A percentile compares a stretch with the other conserved stretches of the same genome.
These are phyloP conservation scores for Cataglyphis cursor DNA, from an alignment of 2,888 invertebrate genomes.

Conservation along the genomic window DNA sequence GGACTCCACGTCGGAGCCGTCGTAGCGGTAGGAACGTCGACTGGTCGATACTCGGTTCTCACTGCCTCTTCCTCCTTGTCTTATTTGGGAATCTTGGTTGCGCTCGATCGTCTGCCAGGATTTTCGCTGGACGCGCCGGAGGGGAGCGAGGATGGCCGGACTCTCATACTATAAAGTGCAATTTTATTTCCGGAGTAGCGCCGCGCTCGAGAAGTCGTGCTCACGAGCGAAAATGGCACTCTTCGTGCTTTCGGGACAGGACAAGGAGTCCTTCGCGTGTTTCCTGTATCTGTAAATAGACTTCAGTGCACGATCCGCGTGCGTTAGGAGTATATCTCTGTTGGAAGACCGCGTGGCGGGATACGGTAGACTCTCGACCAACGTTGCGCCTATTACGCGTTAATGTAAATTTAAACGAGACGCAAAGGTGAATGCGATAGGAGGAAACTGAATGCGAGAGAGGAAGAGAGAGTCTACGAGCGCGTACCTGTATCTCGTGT, in stretches of 20 bases:
- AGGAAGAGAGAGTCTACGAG: slow-evolving; percentile 41
- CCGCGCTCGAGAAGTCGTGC: slow-evolving; percentile 37
- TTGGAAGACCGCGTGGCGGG: slow-evolving; percentile 24
- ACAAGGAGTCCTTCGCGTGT: slow-evolving; percentile 56
- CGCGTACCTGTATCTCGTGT: slow-evolving; percentile 29
- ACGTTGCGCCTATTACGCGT: slow-evolving; percentile 58
- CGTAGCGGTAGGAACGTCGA: slow-evolving; percentile 81
- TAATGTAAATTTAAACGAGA: slow-evolving; percentile 66
- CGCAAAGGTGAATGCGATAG: slow-evolving; percentile 35
- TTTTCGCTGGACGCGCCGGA: slow-evolving; percentile 32
- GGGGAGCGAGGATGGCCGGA: slow-evolving; percentile 58
- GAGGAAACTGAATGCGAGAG: slow-evolving; percentile 26
- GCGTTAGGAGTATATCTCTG: slow-evolving; percentile 41
- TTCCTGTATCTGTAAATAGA: slow-evolving; percentile 72
- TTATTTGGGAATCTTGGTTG: slow-evolving; percentile 39
- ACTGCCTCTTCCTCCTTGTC: slow-evolving; percentile 33
- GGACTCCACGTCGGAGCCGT: slow-evolving; percentile 85
- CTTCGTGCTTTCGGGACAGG: slow-evolving; percentile 49
- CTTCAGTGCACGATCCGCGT: slow-evolving; percentile 9
- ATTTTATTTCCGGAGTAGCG: slow-evolving; percentile 74
- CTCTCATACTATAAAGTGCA: slow-evolving; percentile 78
- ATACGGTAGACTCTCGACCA: slow-evolving; percentile 40
- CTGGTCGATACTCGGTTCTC: slow-evolving; percentile 50
- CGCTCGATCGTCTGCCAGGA: slow-evolving; percentile 23
- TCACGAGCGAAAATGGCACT: slow-evolving; percentile 47